Evolutionary conservation across 2,797 vertebrate genomes (phyloP), one percentile per base, ranked within the genome.

Genomic region (Lophura swinhoii): DNA sequence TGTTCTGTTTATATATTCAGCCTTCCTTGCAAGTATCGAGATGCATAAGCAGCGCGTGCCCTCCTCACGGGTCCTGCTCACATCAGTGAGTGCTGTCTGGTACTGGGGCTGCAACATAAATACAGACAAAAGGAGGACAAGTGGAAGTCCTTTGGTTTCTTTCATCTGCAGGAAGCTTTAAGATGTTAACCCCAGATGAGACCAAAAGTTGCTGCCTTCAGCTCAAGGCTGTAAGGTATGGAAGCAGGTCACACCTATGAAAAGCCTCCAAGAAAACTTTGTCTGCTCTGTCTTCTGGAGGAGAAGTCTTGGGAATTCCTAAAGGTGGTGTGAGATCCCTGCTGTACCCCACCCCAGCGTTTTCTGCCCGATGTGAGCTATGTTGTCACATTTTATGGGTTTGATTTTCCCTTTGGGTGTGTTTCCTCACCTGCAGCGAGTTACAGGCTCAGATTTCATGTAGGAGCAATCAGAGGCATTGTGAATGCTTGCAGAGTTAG

Each of bases 21-120:
- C 26, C 39, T 76, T 56, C 35, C 0, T 46, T 67, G 39, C 48
- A 22, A 1, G 2, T 26, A 67, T 24, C 22, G 60, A 44, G 44
- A 14, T 39, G 62, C 44, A n/a, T 13, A 0, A 1, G 49, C 0
- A 0, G 31, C 28, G 35, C n/a, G 29, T 92, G 58, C 23, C n/a
- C 6, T 44, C 44, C 37, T 58, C 31, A 3, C 6, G 37, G 10
- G 14, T 70, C 10, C 46, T 69, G 22, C 21, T 83, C 24, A 31
- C 2, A 2, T 37, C 43, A 5, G 49, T 33, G 44, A 49, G 44
- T 2, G 1, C 12, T 66, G 56, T 9, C 37, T 74, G 58, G 39
- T 18, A 62, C 48, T 20, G 11, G 17, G 56, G 49, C 37, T 82
- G 63, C 26, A 66, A 59, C 28, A 4, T 1, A 22, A 82, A 14